These are phyloP conservation scores for Lepilemur ruficaudatus DNA, from an alignment of 2,797 vertebrate genomes.

Conservation along the genomic window DNA sequence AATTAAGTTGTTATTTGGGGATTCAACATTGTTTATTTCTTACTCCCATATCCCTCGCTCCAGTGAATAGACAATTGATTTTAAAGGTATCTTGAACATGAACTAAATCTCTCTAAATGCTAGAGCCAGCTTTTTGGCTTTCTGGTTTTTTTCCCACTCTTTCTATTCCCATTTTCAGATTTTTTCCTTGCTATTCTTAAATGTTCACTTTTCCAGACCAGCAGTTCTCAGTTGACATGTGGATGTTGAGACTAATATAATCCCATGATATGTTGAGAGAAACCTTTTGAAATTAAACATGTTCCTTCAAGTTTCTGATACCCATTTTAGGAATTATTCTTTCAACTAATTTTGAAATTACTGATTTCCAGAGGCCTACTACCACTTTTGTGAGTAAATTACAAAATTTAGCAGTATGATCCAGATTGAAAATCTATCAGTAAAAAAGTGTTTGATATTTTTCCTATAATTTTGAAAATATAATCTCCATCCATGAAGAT, in stretches of 20 bases:
- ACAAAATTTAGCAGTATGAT: neutral
- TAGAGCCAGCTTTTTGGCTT: neutral
- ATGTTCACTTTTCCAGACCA: neutral
- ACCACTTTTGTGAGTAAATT: neutral
- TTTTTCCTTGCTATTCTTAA: neutral
- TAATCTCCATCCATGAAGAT: neutral
- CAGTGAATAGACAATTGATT: neutral
- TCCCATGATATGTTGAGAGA: neutral
- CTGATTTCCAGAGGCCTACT: neutral
- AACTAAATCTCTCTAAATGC: neutral
- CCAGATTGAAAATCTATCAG: neutral
- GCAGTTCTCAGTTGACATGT: neutral
- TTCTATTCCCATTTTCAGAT: neutral
- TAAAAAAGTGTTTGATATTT: neutral
- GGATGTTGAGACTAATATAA: neutral
- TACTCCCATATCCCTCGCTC: accelerated
- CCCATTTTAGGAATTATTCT: neutral
- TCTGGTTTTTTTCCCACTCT: neutral
- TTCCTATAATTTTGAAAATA: neutral
- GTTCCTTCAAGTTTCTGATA: neutral
- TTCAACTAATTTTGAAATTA: neutral
- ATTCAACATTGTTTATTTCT: neutral
- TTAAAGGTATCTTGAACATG: neutral
- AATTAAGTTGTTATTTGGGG: neutral
- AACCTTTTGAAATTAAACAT: neutral